phyloP scores from a whole-genome alignment of 2,797 vertebrate genomes.

The Ctenosaura bakeri region DNA sequence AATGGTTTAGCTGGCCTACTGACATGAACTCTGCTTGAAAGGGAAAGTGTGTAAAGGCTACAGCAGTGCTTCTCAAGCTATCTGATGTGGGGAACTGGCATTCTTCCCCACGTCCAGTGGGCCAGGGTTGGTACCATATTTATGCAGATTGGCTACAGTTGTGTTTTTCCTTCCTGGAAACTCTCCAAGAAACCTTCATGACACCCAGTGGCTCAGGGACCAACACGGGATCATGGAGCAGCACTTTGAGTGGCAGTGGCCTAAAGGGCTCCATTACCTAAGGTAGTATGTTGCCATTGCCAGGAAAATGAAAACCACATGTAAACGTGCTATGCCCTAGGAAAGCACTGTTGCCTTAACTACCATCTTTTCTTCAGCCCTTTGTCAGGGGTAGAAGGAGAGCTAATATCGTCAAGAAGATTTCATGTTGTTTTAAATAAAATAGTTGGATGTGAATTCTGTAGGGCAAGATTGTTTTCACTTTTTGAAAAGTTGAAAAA shows the following conservation, averaged over 20 bases:
- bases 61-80: too few species aligned
- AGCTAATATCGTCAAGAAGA: neutral
- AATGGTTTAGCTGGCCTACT: neutral
- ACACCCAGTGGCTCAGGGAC: too few species aligned
- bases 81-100: too few species aligned
- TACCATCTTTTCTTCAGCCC: neutral
- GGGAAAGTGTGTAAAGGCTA: conserved; percentile 16
- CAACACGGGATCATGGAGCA: too few species aligned
- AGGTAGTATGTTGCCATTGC: conserved; percentile 22
- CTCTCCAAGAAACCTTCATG: too few species aligned
- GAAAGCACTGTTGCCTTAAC: conserved; percentile 23
- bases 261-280: conserved; percentile 24
- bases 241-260: too few species aligned
- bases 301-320: neutral
- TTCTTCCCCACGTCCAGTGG: too few species aligned
- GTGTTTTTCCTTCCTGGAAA: too few species aligned
- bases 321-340: conserved; percentile 3
- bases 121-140: too few species aligned
- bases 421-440: conserved; percentile 30
- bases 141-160: too few species aligned
- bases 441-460: conserved; percentile 50
- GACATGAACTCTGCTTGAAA: conserved; percentile 29
- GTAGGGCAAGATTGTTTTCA: conserved; percentile 17
- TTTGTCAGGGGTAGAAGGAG: conserved; percentile 26
- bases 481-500: conserved; percentile 55